Conservation (phyloP, 2,888 invertebrate genomes). For the Diarsia dahlii region DNA sequence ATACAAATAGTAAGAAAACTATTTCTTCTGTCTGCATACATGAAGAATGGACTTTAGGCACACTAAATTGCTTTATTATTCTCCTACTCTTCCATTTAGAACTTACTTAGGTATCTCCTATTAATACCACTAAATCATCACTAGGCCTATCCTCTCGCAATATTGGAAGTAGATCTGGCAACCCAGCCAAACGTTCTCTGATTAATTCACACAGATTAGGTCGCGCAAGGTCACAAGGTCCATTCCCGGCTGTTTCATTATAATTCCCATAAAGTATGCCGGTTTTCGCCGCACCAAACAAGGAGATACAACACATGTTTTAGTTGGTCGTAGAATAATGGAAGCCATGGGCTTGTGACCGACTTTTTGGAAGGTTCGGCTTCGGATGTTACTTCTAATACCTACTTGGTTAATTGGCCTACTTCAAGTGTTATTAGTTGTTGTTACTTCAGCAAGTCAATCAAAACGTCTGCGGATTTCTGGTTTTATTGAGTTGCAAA, state of each 20-base stretch:
- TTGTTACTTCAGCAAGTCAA: background rate
- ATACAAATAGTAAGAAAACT: background rate
- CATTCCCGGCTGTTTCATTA: slow-evolving; percentile 62
- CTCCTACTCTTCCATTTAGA: background rate
- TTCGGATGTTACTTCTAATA: slow-evolving; percentile 10
- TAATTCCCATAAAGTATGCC: slow-evolving; percentile 65
- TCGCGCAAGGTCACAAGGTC: slow-evolving; percentile 60
- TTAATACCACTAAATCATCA: slow-evolving; percentile 7
- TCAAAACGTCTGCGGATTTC: background rate
- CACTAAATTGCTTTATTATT: background rate
- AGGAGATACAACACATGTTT: slow-evolving; percentile 57
- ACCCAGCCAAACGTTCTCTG: slow-evolving; percentile 55
- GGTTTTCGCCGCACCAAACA: slow-evolving; percentile 54
- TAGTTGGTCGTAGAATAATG: slow-evolving; percentile 42
- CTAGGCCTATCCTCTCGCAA: slow-evolving; percentile 1
- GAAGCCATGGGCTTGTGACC: slow-evolving; percentile 51
- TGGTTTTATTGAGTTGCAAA: background rate
- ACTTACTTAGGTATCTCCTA: background rate
- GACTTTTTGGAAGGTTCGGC: slow-evolving; percentile 32
- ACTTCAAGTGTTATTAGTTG: background rate
- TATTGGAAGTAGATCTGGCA: slow-evolving; percentile 45
- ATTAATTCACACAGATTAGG: slow-evolving; percentile 67
- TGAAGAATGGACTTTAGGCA: background rate
- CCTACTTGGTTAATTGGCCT: background rate
- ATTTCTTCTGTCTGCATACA: background rate